These are phyloP conservation scores for Pseudomyrmex dendroicus DNA, from an alignment of 1,140 invertebrate genomes.

Conservation along the genomic window DNA sequence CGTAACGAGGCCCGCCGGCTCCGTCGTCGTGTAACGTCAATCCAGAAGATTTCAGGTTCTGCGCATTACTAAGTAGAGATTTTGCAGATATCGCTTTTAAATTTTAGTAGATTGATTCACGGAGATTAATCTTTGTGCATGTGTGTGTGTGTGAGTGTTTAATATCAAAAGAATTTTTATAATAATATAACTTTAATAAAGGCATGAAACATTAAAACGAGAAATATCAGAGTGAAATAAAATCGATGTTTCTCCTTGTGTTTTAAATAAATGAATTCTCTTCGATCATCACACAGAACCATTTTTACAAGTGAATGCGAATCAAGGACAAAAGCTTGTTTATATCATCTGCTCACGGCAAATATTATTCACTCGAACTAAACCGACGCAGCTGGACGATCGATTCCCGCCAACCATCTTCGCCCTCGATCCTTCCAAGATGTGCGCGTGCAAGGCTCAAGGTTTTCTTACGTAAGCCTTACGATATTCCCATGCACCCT, in stretches of 20 bases:
- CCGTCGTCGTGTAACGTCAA: constrained; percentile 36
- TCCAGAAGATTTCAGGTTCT: constrained; percentile 12
- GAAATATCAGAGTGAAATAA: background rate
- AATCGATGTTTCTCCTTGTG: background rate
- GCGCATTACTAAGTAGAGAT: constrained; percentile 49
- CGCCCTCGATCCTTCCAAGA: constrained; percentile 46
- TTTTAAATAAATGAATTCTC: background rate
- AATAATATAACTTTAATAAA: background rate
- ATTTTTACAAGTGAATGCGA: background rate
- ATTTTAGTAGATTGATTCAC: constrained; percentile 22
- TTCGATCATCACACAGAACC: background rate
- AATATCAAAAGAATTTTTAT: background rate
- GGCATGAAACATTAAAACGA: background rate
- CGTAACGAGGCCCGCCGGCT: constrained; percentile 56
- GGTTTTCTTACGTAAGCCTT: constrained; percentile 37
- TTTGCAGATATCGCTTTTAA: constrained; percentile 52
- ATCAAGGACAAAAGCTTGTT: constrained; percentile 14
- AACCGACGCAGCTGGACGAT: constrained; percentile 62
- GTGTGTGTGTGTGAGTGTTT: too few relatives aligned
- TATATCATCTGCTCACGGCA: background rate
- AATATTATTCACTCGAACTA: constrained; percentile 29
- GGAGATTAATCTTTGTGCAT: background rate
- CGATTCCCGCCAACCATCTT: constrained; percentile 30
- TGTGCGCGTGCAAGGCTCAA: constrained; percentile 54
- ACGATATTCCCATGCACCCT: constrained; percentile 72